Evolutionary conservation across 1,140 invertebrate species (phyloP), one percentile per base, ranked within the genome.

Genomic region (Pseudachorutes palmiensis): DNA sequence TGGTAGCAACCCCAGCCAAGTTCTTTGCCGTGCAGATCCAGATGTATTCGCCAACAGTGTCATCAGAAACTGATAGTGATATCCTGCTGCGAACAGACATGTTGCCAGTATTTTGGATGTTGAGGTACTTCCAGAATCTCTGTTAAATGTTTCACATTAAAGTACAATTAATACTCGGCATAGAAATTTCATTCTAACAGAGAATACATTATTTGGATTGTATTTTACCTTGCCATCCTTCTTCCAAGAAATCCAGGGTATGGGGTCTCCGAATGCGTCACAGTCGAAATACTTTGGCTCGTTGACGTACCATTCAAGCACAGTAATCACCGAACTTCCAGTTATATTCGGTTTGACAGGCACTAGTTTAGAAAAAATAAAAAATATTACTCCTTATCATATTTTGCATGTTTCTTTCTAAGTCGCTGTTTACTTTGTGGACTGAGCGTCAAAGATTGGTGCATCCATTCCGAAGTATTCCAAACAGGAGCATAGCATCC

Each of bases 401-500:
- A n/a, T 1, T 30, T 9, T 62, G 51, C 29, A 36, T 45, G 58
- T n/a, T n/a, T n/a, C n/a, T n/a, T n/a, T n/a, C n/a, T n/a, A n/a
- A n/a, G n/a, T n/a, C n/a, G n/a, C n/a, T 36, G 24, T 5, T 48
- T 61, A 62, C 65, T 26, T 49, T 41, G 2, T 30, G 62, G 29
- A 29, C 36, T 45, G 0, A 69, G 36, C 16, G 12, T 22, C 2
- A 71, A 24, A 12, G 36, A 48, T 33, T 65, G 65, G n/a, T 62
- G 65, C 41, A 33, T 60, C 70, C 70, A 71, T 61, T 68, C 66
- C 1, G 66, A 62, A 16, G 66, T 65, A 45, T 71, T 71, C 70
- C 70, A 71, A n/a, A 71, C 60, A 16, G 70, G 70, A 45, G 66
- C 70, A 24, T 32, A 63, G 31, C 70, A 71, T 0, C 45, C 33